Evolutionary conservation across 2,113 vertebrate genomes (phyloP), one percentile per base, ranked within the genome.

Genomic region (Chroicocephalus ridibundus): DNA sequence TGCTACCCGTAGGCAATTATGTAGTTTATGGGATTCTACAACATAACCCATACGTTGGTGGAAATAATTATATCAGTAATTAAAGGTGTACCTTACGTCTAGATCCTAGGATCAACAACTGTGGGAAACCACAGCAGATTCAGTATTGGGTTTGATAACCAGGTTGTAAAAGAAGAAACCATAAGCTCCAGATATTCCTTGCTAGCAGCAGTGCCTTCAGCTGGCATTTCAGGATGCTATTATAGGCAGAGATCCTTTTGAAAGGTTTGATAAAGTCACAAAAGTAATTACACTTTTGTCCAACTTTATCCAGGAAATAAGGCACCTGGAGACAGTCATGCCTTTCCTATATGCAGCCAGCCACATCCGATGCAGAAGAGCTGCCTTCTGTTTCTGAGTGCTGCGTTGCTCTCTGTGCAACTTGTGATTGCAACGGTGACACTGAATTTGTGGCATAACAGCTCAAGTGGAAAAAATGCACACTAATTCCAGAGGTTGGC

Each of bases 51-150:
- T 92, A 40, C 40, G 36, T 14, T 52, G 58, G 54, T 86, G 68
- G 68, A 80, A 72, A 88, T 65, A 96, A 92, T 92, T 88, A 32
- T 58, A 77, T 82, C 68, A 62, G 54, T 85, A 95, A 96, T 95
- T 93, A 88, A 92, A 93, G 71, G 75, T 77, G 25, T 83, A 52
- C 54, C 44, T 88, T 69, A 49, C 3, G 2, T 77, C 27, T 77
- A 80, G 82, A 62, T 87, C 34, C 16, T 69, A 34, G 34, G 62
- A 90, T 93, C 82, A 94, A 88, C 87, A 78, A 49, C 88, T 74
- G 79, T 80, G 75, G 91, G 82, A 92, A 96, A 77, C 88, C 86
- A 92, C 82, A 90, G 71, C 55, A 51, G 40, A 44, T 86, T 92
- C 4, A 3, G 27, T 40, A 77, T 21, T 70, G n/a, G 46, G 36